Conservation (phyloP, 2,888 invertebrate species). For the Pterostichus madidus region DNA sequence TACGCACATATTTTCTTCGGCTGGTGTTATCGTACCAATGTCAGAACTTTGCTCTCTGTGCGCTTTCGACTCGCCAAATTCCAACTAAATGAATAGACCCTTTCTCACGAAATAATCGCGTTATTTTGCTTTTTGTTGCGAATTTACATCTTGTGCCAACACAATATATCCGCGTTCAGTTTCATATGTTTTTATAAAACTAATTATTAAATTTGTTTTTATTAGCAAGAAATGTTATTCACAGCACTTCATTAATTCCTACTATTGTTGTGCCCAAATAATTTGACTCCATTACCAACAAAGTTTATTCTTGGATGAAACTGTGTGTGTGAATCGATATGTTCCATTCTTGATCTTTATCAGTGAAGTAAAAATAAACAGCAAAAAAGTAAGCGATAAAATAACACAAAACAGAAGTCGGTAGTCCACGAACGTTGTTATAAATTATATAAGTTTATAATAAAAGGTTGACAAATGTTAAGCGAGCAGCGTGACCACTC, state of each 20-base stretch:
- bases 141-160: too few species aligned
- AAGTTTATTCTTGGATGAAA: too few species aligned
- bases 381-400: constrained; percentile 1
- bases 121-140: constrained; percentile 23
- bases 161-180: not conserved
- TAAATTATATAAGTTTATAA: constrained; percentile 57
- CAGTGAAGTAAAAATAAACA: constrained; percentile 3
- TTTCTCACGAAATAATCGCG: constrained; percentile 21
- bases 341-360: too few species aligned
- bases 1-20: constrained; percentile 28
- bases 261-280: too few species aligned
- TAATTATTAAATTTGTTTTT: too few species aligned
- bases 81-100: constrained; percentile 13
- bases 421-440: constrained; percentile 18
- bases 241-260: too few species aligned
- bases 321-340: too few species aligned
- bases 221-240: too few species aligned
- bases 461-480: constrained; percentile 56
- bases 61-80: constrained; percentile 2
- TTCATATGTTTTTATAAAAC: not conserved
- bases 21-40: constrained; percentile 27
- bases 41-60: constrained; percentile 33
- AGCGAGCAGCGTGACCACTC: constrained; percentile 45
- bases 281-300: too few species aligned
- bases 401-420: constrained; percentile 35